Evolutionary conservation across 53 echinoderm and acorn worm genomes (phyloP).

Genomic region (Echinometra lucunter): DNA sequence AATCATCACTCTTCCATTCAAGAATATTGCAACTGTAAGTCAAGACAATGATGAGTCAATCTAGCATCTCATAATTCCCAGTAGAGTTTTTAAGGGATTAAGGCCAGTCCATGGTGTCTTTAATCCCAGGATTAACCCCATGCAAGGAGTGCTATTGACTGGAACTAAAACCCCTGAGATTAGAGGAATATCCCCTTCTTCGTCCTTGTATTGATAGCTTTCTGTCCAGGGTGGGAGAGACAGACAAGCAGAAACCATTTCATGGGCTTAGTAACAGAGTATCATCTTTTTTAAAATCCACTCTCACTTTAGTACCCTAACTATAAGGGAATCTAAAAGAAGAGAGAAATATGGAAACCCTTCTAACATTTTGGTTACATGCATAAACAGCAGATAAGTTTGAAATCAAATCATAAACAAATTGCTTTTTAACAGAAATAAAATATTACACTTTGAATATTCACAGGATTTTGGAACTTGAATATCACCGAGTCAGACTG

Average conservation of each 20-base stretch:
- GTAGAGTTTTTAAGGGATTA: background rate
- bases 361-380: background rate
- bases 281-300: background rate
- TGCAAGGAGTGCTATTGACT: background rate
- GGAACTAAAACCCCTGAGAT: constrained; percentile 36
- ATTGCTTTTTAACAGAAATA: no score
- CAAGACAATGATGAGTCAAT: constrained; percentile 37
- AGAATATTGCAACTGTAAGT: background rate
- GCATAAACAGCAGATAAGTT: no score
- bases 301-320: background rate
- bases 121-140: constrained; percentile 37
- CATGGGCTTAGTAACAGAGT: background rate
- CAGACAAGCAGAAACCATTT: constrained; percentile 27
- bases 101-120: background rate
- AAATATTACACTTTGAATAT: no score
- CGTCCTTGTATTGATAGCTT: constrained; percentile 15
- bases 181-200: background rate
- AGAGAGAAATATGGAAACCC: background rate
- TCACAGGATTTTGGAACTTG: no score
- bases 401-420: no score
- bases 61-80: background rate
- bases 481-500: no score
- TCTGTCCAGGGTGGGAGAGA: background rate
- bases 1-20: background rate
- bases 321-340: background rate